These are phyloP conservation scores for Kryptolebias ocellatus DNA, from an alignment of 2,797 vertebrate genomes.

Conservation along the genomic window DNA sequence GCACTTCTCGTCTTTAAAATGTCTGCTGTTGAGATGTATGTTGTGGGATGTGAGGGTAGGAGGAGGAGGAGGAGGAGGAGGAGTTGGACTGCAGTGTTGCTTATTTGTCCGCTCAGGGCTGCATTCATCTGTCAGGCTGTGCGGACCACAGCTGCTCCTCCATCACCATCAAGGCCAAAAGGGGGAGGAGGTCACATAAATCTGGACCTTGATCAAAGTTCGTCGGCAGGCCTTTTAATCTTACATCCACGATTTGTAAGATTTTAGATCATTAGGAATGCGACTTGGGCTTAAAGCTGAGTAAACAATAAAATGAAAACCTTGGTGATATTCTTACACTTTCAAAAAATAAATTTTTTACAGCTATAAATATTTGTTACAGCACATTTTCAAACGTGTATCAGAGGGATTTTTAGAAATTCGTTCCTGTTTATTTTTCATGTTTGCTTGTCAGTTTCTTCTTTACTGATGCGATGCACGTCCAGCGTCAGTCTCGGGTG, in stretches of 20 bases:
- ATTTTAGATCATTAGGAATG: conserved; percentile 3
- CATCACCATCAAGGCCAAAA: conserved; percentile 47
- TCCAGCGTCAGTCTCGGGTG: not conserved
- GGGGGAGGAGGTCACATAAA: conserved; percentile 31
- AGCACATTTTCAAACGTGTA: not conserved
- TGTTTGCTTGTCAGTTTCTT: not conserved
- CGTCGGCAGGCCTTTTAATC: conserved; percentile 13
- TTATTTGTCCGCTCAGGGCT: conserved; percentile 37
- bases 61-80: conserved; percentile 54
- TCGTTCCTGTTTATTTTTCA: not conserved
- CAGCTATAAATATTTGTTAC: not conserved
- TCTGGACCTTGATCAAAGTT: conserved; percentile 42
- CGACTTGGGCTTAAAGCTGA: not conserved
- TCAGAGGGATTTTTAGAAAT: not conserved
- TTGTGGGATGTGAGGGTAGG: conserved; percentile 48
- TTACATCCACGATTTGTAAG: conserved; percentile 5
- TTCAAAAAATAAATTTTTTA: not conserved
- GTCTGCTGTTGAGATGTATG: conserved; percentile 53
- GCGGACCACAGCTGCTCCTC: conserved; percentile 40
- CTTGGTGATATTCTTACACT: no score
- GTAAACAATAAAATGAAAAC: not conserved
- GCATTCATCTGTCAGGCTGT: conserved; percentile 44
- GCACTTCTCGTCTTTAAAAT: conserved; percentile 44
- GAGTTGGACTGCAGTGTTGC: conserved; percentile 44
- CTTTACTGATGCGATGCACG: not conserved